A percentile compares a stretch with the other conserved stretches of the same genome.
Conservation (phyloP, 2,797 vertebrate genomes). For the Chelidonichthys spinosus region DNA sequence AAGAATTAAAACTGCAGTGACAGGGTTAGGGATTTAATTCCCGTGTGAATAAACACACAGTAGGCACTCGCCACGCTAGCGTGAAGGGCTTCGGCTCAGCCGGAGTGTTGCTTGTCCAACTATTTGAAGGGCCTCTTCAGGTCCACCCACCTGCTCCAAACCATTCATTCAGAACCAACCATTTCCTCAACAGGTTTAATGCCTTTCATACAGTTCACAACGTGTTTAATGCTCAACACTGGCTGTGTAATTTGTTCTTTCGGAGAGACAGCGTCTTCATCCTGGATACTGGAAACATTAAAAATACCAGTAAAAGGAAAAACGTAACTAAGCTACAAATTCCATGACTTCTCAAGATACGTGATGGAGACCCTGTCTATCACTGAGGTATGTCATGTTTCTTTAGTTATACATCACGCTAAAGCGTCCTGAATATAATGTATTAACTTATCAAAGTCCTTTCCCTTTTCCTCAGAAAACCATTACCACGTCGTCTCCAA, state of each 20-base stretch:
- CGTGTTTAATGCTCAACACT: background rate
- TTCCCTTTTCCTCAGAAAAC: background rate
- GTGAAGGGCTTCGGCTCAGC: background rate
- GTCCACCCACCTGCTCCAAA: conserved; percentile 10
- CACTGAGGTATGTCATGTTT: conserved; percentile 46
- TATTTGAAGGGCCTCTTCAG: conserved; percentile 11
- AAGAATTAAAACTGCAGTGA: background rate
- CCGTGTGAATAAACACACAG: conserved; percentile 4
- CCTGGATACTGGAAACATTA: background rate
- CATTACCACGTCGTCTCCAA: background rate
- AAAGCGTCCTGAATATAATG: background rate
- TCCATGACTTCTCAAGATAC: background rate
- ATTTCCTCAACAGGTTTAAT: background rate
- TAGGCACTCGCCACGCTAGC: background rate
- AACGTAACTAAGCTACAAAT: background rate
- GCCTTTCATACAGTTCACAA: background rate
- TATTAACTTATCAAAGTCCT: background rate
- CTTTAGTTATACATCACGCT: background rate
- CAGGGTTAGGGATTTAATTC: background rate
- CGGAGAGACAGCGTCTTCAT: background rate
- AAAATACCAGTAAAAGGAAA: conserved; percentile 15
- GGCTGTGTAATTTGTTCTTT: background rate
- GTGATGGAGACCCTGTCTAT: background rate
- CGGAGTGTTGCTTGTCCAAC: background rate
- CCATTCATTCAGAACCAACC: background rate